A percentile compares a stretch with the other conserved stretches of the same genome.
Evolutionary conservation across 2,888 invertebrate species (phyloP).

Genomic region (Koerneria pararmatus): DNA sequence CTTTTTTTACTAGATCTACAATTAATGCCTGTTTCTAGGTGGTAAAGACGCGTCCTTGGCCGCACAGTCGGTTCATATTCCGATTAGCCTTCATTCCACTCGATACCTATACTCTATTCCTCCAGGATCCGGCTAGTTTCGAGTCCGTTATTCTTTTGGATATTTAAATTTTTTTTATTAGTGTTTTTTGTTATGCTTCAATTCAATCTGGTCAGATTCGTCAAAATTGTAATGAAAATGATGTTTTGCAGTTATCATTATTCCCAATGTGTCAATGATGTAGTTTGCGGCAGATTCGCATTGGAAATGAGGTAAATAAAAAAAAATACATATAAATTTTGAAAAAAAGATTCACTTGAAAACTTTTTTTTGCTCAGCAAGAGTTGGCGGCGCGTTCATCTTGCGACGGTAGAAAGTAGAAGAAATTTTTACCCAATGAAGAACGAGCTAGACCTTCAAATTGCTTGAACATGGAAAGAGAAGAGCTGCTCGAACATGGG

Average conservation of each 20-base stretch:
- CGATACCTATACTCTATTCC: conserved; percentile 78
- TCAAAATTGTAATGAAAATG: too few relatives aligned
- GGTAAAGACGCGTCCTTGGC: conserved; percentile 82
- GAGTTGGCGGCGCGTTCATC: too few relatives aligned
- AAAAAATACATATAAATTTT: too few relatives aligned
- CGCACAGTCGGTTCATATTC: conserved; percentile 82
- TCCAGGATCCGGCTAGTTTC: conserved; percentile 77
- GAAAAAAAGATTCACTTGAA: too few relatives aligned
- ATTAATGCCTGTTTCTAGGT: conserved; percentile 68
- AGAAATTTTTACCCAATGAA: not conserved
- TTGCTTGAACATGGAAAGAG: too few relatives aligned
- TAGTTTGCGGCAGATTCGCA: conserved; percentile 82
- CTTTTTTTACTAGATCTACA: not conserved
- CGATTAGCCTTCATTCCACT: conserved; percentile 82
- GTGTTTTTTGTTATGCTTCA: not conserved
- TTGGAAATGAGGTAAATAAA: conserved; percentile 72
- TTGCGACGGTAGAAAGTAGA: not conserved
- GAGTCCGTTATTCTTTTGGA: conserved; percentile 72
- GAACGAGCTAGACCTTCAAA: too few relatives aligned
- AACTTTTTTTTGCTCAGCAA: too few relatives aligned
- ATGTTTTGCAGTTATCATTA: conserved; percentile 35
- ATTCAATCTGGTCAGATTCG: too few relatives aligned
- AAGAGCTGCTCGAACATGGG: too few relatives aligned
- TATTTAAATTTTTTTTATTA: not conserved
- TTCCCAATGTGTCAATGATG: conserved; percentile 82